These are phyloP conservation scores for Pseudoatta argentina DNA, from an alignment of 1,140 invertebrate genomes.

Conservation along the genomic window DNA sequence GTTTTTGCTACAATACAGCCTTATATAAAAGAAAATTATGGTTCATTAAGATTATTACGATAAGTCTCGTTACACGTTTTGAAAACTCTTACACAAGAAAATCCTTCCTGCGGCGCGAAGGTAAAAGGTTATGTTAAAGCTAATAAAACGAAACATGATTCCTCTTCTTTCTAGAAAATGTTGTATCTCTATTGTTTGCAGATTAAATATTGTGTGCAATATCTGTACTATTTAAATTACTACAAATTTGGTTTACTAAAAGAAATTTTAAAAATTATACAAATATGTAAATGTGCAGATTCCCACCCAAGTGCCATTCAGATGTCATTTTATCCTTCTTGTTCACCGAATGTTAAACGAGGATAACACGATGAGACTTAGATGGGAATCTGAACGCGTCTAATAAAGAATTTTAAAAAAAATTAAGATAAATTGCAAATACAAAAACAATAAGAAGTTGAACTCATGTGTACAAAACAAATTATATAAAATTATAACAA, in stretches of 20 bases:
- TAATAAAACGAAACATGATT: slow-evolving; percentile 19
- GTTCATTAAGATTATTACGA: slow-evolving; percentile 37
- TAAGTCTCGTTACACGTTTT: slow-evolving; percentile 35
- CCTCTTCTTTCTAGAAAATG: neutral
- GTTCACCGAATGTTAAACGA: too few relatives aligned
- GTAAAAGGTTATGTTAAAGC: neutral
- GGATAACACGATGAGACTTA: too few relatives aligned
- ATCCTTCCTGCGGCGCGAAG: neutral
- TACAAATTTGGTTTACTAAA: neutral
- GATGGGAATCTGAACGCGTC: too few relatives aligned
- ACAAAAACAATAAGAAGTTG: too few relatives aligned
- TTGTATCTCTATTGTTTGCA: neutral
- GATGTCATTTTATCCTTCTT: neutral
- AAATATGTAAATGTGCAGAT: neutral
- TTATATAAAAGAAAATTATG: neutral
- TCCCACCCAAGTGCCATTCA: too few relatives aligned
- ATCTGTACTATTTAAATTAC: neutral
- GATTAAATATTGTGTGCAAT: neutral
- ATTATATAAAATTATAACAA: too few relatives aligned
- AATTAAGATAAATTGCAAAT: too few relatives aligned
- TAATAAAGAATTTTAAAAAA: too few relatives aligned
- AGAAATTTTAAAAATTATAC: neutral
- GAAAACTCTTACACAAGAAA: neutral
- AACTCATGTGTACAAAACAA: too few relatives aligned
- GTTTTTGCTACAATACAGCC: neutral